Evolutionary conservation across 2,888 invertebrate species (phyloP), one percentile per base, ranked within the genome.

Genomic region (Rotaria socialis): DNA sequence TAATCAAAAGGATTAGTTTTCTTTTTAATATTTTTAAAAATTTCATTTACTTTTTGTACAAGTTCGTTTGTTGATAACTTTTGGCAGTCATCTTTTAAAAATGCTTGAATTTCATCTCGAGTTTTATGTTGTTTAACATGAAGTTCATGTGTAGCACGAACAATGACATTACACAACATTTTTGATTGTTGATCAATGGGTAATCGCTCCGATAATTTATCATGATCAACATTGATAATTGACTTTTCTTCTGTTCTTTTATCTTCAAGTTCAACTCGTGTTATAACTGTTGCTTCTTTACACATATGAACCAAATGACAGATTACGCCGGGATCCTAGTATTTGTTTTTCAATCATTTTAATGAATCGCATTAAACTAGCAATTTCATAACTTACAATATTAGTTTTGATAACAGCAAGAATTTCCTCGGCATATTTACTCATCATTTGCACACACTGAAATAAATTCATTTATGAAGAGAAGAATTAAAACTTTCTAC

Each of bases 251-350:
- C 41, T 6, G 27, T 5, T 35, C 6, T 67, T 19, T 67, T 27
- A 35, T 27, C 35, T 11, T 67, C 67, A 67, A 67, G 35, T 35
- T 14, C 19, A 0, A 41, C 35, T 35, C 67, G 35, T 35, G 67
- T 41, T 5, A 35, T 1, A 19, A 67, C 16, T 41, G 67, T 67
- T 41, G 47, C 47, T 7, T 80, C 80, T n/a, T 80, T 47, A 47
- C 80, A 80, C 80, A 80, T 80, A 80, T 80, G 80, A 19, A 47
- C 5, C 19, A 80, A 80, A 80, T 80, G 80, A 80, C 80, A 80
- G 7, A 80, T 80, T 22, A 80, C 47, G n/a, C 80, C 47, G 47
- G 80, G 80, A 80, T 80, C 47, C 80, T 80, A 47, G 24, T 16
- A 11, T 52, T 8, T 52, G 1, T 16, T 52, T 52, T 52, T 52